Evolutionary conservation across 2,888 invertebrate species (phyloP).

Genomic region (Netelia inedita): DNA sequence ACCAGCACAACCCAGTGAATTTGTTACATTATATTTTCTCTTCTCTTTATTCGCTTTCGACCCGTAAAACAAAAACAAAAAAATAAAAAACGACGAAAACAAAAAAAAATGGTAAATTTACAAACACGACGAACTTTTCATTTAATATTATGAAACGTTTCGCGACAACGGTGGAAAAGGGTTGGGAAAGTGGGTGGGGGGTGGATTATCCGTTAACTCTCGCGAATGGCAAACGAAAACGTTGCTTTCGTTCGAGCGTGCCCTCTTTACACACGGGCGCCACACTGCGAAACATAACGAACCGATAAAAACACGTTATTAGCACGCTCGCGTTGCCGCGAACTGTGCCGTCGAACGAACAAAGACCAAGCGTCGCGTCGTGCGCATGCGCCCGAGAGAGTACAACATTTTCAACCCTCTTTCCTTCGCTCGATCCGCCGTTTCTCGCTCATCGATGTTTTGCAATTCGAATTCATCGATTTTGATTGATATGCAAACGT

Average conservation of each 20-base stretch:
- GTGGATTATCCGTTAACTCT: constrained; percentile 49
- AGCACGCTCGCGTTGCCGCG: constrained; percentile 34
- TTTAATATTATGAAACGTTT: constrained; percentile 28
- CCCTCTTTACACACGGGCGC: neutral
- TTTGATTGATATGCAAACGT: constrained; percentile 40
- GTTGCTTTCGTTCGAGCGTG: constrained; percentile 16
- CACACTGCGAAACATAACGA: constrained; percentile 52
- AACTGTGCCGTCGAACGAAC: constrained; percentile 30
- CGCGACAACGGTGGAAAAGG: neutral
- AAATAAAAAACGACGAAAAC: neutral
- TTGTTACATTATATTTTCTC: constrained; percentile 18
- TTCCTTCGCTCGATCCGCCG: neutral
- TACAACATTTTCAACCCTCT: neutral
- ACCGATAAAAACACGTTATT: constrained; percentile 62
- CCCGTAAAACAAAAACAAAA: neutral
- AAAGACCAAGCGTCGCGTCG: neutral
- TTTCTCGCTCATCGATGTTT: constrained; percentile 11
- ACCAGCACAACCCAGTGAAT: neutral
- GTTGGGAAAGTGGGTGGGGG: neutral
- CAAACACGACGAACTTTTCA: constrained; percentile 22
- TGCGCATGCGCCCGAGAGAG: constrained; percentile 16
- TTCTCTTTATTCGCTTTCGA: neutral
- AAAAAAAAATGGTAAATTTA: neutral
- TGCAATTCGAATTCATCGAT: constrained; percentile 47
- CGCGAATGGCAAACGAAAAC: neutral